A percentile compares a stretch with the other conserved stretches of the same genome.
Evolutionary conservation across 1,140 invertebrate species (phyloP).

Genomic region (Bombyx mandarina): DNA sequence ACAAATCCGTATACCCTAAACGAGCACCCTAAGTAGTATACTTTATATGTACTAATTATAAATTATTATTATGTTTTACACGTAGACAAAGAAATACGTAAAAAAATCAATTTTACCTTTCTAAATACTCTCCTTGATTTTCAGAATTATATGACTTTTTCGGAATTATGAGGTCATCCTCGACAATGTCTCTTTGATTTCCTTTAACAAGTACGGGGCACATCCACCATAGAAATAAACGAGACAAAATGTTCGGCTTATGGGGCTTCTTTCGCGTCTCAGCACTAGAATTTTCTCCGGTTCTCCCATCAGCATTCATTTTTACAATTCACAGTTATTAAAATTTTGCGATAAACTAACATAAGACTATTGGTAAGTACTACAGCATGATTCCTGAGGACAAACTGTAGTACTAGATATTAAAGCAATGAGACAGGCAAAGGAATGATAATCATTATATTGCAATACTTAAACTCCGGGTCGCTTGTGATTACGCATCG

Average conservation of each 20-base stretch:
- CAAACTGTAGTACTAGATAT: too few relatives aligned
- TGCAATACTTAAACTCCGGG: too few relatives aligned
- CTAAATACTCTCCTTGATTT: slow-evolving; percentile 37
- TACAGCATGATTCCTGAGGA: too few relatives aligned
- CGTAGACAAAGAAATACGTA: too few relatives aligned
- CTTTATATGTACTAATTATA: background rate
- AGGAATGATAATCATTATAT: too few relatives aligned
- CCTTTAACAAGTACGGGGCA: slow-evolving; percentile 36
- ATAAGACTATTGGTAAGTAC: too few relatives aligned
- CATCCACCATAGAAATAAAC: slow-evolving; percentile 45
- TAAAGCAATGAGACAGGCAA: too few relatives aligned
- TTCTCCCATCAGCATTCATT: slow-evolving; percentile 5
- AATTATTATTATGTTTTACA: background rate
- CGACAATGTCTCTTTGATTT: slow-evolving; percentile 41
- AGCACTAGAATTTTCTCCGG: background rate
- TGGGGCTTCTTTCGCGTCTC: slow-evolving; percentile 20
- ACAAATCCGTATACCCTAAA: too few relatives aligned
- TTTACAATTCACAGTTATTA: too few relatives aligned
- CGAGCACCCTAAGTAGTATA: background rate
- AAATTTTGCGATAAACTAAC: too few relatives aligned
- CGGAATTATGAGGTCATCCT: slow-evolving; percentile 39
- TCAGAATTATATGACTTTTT: slow-evolving; percentile 38
- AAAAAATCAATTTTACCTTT: slow-evolving; percentile 23
- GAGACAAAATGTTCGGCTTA: slow-evolving; percentile 37
- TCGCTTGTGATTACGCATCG: too few relatives aligned